These are phyloP conservation scores for Linhomoeus sp. DNA, from an alignment of 2,888 invertebrate species.

Conservation along the genomic window DNA sequence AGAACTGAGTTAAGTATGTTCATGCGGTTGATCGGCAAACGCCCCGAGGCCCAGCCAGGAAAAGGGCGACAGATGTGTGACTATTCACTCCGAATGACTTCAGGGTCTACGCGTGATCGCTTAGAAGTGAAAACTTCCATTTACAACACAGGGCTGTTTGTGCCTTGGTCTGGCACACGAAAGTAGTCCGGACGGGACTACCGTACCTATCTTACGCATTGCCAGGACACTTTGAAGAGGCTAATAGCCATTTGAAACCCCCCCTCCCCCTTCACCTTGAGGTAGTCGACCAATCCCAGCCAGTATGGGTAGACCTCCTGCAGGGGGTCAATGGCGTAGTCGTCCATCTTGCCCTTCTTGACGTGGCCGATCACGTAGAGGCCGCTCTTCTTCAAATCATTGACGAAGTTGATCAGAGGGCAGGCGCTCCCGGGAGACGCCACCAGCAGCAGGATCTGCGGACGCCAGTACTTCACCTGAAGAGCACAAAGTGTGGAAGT, in stretches of 20 bases:
- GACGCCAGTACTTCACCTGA: constrained; percentile 71
- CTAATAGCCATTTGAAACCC: no score
- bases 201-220: no score
- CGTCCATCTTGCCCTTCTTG: constrained; percentile 38
- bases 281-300: constrained; percentile 78
- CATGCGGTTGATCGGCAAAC: not conserved
- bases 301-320: constrained; percentile 62
- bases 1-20: not conserved
- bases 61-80: no score
- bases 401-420: constrained; percentile 84
- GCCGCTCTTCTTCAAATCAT: constrained; percentile 79
- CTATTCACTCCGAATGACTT: no score
- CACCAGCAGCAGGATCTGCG: constrained; percentile 79
- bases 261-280: no score
- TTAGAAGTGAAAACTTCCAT: no score
- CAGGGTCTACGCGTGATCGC: no score
- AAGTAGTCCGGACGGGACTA: no score
- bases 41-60: no score
- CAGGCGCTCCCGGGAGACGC: constrained; percentile 70
- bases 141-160: no score
- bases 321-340: constrained; percentile 44
- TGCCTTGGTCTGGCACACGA: no score
- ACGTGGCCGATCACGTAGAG: constrained; percentile 61
- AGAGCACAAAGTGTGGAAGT: not conserved
- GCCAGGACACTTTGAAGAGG: no score